Conservation (phyloP, 2,888 invertebrate species). For the Lepidocyrtoides sp. region DNA sequence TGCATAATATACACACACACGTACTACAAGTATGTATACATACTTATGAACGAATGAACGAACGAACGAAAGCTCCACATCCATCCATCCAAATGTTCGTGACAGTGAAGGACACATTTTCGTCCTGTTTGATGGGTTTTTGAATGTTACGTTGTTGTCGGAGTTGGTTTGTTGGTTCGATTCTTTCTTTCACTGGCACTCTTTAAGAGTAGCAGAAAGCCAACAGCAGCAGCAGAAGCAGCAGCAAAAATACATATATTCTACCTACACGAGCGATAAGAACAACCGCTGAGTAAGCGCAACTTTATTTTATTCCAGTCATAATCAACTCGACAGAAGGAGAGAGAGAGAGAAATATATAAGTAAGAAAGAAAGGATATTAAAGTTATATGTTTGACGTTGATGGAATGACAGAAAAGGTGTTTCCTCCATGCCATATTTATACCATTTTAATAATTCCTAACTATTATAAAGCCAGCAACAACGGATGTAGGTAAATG, state of each 20-base stretch:
- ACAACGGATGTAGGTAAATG: constrained; percentile 50
- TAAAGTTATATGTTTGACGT: constrained; percentile 62
- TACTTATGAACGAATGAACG: no score
- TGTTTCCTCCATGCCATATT: constrained; percentile 72
- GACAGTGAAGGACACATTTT: constrained; percentile 80
- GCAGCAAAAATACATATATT: neutral
- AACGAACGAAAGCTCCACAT: constrained; percentile 34
- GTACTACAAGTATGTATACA: neutral
- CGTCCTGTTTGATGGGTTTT: constrained; percentile 60
- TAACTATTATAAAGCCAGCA: constrained; percentile 8
- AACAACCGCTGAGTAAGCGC: constrained; percentile 47
- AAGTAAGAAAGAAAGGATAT: constrained; percentile 49
- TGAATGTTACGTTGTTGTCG: constrained; percentile 35
- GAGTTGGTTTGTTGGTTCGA: constrained; percentile 71
- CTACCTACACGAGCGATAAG: neutral
- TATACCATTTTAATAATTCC: constrained; percentile 71
- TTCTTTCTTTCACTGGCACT: constrained; percentile 61
- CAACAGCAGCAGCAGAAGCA: neutral
- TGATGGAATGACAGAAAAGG: constrained; percentile 81
- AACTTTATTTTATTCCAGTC: constrained; percentile 29
- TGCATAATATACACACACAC: neutral
- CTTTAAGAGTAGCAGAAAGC: neutral
- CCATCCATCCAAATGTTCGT: constrained; percentile 67
- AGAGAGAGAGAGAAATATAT: constrained; percentile 43
- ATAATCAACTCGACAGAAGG: constrained; percentile 57